A percentile compares a stretch with the other conserved stretches of the same genome.
These are phyloP conservation scores for Lasiurus borealis DNA, from an alignment of 2,113 vertebrate genomes.

Conservation along the genomic window DNA sequence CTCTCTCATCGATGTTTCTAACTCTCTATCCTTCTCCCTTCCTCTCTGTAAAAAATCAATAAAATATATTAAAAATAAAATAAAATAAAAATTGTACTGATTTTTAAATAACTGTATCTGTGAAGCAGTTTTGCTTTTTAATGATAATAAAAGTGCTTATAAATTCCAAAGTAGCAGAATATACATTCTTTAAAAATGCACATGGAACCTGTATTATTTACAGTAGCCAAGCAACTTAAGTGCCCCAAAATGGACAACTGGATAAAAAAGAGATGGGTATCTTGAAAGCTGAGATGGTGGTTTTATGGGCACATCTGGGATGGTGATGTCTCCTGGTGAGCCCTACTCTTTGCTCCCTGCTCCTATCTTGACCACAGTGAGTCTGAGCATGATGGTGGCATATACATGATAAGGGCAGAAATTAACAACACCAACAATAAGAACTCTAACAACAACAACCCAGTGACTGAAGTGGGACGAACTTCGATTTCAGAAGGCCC, in stretches of 20 bases:
- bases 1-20: too few species aligned
- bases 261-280: neutral
- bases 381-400: neutral
- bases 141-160: too few species aligned
- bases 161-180: too few species aligned
- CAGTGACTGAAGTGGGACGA: too few species aligned
- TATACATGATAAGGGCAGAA: neutral
- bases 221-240: neutral
- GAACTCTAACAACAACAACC: too few species aligned
- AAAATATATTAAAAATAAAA: too few species aligned
- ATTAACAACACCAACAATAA: too few species aligned
- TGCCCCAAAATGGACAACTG: neutral
- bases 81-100: neutral
- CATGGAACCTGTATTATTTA: neutral
- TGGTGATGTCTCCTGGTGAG: neutral
- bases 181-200: neutral
- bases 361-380: neutral
- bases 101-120: constrained; percentile 14
- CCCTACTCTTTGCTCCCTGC: too few species aligned
- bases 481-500: too few species aligned
- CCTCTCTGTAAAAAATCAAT: too few species aligned
- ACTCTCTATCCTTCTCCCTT: too few species aligned
- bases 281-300: neutral
- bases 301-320: neutral
- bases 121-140: constrained; percentile 17